Percentiles rank a stretch among this genome's conserved stretches.
Evolutionary conservation across 2,113 vertebrate genomes (phyloP).

Genomic region (Nematolebias whitei): DNA sequence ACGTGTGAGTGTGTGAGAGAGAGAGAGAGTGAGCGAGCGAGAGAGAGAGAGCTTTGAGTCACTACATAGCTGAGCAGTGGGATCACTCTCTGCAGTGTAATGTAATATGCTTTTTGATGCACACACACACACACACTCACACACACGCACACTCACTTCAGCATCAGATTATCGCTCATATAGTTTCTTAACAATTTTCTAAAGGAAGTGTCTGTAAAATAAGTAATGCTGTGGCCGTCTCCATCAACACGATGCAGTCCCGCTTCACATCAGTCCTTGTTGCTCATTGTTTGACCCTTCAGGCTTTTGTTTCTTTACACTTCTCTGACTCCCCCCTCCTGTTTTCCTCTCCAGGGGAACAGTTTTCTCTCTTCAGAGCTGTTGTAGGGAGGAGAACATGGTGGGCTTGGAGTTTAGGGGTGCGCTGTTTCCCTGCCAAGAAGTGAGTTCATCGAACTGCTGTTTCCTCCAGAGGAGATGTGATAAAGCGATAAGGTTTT

Average conservation of each 20-base stretch:
- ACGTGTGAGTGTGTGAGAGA: too few species aligned
- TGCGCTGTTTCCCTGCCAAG: conserved; percentile 61
- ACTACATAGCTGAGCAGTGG: conserved; percentile 45
- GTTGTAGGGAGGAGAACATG: conserved; percentile 35
- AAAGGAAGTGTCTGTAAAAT: conserved; percentile 31
- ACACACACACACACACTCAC: conserved; percentile 16
- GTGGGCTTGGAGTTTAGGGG: conserved; percentile 30
- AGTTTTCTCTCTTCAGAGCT: conserved; percentile 25
- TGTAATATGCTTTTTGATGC: conserved; percentile 29
- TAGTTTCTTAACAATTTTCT: background rate
- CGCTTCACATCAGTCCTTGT: conserved; percentile 4
- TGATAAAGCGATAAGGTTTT: conserved; percentile 69
- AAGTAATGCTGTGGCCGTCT: conserved; percentile 22
- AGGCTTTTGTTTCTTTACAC: conserved; percentile 19
- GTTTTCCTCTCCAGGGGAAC: conserved; percentile 24
- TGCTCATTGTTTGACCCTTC: conserved; percentile 28
- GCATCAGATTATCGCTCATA: conserved; percentile 22
- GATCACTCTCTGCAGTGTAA: conserved; percentile 43
- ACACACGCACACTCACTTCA: conserved; percentile 26
- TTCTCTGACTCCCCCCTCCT: conserved; percentile 21
- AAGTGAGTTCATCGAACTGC: conserved; percentile 63
- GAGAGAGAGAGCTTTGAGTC: conserved; percentile 28
- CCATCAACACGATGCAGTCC: conserved; percentile 22
- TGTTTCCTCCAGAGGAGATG: conserved; percentile 48
- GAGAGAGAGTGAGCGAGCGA: too few species aligned